These are phyloP conservation scores for Periophthalmodon schlosseri DNA, from an alignment of 2,113 vertebrate genomes.

Conservation along the genomic window DNA sequence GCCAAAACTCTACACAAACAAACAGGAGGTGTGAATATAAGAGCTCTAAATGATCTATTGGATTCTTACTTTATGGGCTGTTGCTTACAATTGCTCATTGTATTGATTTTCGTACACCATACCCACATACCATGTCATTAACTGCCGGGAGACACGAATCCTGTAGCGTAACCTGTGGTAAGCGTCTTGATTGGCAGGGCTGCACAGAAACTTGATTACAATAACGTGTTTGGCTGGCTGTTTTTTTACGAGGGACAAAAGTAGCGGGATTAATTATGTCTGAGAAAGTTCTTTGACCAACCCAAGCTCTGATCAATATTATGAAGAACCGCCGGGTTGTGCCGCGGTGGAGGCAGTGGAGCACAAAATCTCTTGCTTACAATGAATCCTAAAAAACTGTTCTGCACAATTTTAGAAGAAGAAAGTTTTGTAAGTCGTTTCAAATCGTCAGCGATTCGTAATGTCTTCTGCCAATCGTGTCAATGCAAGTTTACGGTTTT, in stretches of 20 bases:
- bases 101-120: conserved; percentile 42
- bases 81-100: neutral
- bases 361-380: neutral
- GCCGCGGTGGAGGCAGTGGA: neutral
- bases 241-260: neutral
- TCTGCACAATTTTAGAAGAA: neutral
- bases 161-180: neutral
- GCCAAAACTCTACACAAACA: neutral
- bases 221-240: too few relatives aligned
- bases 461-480: too few relatives aligned
- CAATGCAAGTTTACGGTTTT: too few relatives aligned
- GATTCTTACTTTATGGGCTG: neutral
- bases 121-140: conserved; percentile 14
- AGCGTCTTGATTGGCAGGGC: neutral
- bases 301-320: neutral
- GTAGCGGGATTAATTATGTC: neutral
- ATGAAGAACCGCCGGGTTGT: neutral
- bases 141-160: conserved; percentile 40
- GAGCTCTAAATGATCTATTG: conserved; percentile 16
- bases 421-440: too few relatives aligned
- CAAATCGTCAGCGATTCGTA: too few relatives aligned
- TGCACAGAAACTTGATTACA: too few relatives aligned
- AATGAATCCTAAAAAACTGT: neutral
- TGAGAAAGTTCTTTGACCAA: too few relatives aligned
- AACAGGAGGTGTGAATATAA: neutral